Percentiles rank a stretch among this genome's conserved stretches.
These are phyloP conservation scores for Caenorhabditis doughertyi DNA, from an alignment of 2,888 invertebrate species.

Conservation along the genomic window DNA sequence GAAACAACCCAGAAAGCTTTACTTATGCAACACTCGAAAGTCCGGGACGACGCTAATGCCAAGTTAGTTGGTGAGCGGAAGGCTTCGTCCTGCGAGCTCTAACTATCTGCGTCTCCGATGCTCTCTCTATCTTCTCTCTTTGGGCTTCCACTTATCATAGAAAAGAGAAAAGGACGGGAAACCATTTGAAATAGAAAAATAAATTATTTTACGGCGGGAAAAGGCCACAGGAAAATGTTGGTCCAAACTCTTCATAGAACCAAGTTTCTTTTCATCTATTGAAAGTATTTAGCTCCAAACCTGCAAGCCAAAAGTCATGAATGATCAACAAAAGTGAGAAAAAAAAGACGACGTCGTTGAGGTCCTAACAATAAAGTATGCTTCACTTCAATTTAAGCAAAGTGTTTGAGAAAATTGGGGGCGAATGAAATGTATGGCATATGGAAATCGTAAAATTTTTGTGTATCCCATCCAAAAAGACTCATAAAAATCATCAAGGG, in stretches of 20 bases:
- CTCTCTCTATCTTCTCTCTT: constrained; percentile 25
- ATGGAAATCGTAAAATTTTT: constrained; percentile 35
- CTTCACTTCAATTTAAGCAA: constrained; percentile 36
- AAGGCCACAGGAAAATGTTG: constrained; percentile 1
- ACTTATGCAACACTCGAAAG: constrained; percentile 60
- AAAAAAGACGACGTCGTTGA: background rate
- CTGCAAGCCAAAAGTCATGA: constrained; percentile 13
- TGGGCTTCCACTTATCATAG: constrained; percentile 55
- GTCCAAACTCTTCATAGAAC: background rate
- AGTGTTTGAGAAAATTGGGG: background rate
- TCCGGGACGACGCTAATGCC: constrained; percentile 57
- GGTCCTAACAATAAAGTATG: constrained; percentile 50
- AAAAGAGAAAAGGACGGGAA: constrained; percentile 32
- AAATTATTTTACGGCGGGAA: constrained; percentile 35
- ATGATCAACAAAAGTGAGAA: constrained; percentile 21
- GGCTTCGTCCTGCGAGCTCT: constrained; percentile 42
- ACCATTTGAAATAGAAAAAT: constrained; percentile 46
- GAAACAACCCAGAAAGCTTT: constrained; percentile 33
- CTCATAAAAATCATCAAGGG: constrained; percentile 32
- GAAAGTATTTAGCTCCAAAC: constrained; percentile 1
- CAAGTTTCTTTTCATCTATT: constrained; percentile 32
- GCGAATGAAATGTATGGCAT: constrained; percentile 16
- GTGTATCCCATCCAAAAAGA: constrained; percentile 13
- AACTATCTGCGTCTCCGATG: constrained; percentile 34
- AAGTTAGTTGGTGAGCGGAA: constrained; percentile 48